Evolutionary conservation across 2,888 invertebrate genomes (phyloP).

Genomic region (Malthinus seriepunctatus): DNA sequence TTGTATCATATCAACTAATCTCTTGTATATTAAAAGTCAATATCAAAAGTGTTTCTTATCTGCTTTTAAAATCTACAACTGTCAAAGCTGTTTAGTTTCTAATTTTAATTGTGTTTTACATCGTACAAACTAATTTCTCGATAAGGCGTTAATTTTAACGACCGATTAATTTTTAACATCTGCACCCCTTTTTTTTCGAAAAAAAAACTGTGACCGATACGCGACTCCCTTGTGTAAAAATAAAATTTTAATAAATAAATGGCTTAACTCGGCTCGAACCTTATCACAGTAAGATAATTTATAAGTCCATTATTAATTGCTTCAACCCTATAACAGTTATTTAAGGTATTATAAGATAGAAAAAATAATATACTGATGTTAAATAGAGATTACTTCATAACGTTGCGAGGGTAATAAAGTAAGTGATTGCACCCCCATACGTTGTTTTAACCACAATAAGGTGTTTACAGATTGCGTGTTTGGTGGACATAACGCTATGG

Average conservation of each 20-base stretch:
- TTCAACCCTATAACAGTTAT: slow-evolving; percentile 10
- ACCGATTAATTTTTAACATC: too few relatives aligned
- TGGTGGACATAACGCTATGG: slow-evolving; percentile 36
- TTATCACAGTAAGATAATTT: neutral
- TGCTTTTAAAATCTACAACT: slow-evolving; percentile 15
- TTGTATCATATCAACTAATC: slow-evolving; percentile 2
- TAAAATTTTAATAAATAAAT: too few relatives aligned
- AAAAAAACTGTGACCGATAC: too few relatives aligned
- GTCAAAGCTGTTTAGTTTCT: slow-evolving; percentile 11
- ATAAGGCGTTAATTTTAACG: too few relatives aligned
- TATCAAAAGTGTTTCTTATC: slow-evolving; percentile 13
- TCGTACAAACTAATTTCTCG: too few relatives aligned
- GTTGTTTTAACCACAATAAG: slow-evolving; percentile 36
- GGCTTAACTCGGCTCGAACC: too few relatives aligned
- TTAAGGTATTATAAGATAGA: slow-evolving; percentile 10
- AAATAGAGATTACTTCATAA: slow-evolving; percentile 24
- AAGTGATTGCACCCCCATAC: slow-evolving; percentile 33
- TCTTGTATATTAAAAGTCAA: slow-evolving; percentile 11
- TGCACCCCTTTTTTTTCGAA: too few relatives aligned
- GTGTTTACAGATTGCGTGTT: slow-evolving; percentile 42
- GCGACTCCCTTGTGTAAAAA: too few relatives aligned
- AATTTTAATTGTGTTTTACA: too few relatives aligned
- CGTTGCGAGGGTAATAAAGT: slow-evolving; percentile 30
- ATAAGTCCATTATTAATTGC: slow-evolving; percentile 9
- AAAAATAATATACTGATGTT: slow-evolving; percentile 22